Evolutionary conservation across 2,888 invertebrate genomes (phyloP).

Genomic region (Andrena bucephala): DNA sequence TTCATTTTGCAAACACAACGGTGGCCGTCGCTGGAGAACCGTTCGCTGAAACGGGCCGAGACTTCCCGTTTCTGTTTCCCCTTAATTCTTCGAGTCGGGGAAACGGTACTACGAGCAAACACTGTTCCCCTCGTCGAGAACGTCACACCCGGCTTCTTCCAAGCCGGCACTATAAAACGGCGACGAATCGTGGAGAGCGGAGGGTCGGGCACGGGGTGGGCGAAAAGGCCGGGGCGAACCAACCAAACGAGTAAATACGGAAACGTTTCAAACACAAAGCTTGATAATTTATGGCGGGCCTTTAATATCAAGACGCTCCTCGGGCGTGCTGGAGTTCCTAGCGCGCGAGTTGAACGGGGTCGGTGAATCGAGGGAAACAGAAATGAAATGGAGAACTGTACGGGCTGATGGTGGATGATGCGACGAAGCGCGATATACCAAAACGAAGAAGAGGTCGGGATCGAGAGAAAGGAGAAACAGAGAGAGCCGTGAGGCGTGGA

Average conservation of each 20-base stretch:
- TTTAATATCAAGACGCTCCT: slow-evolving; percentile 62
- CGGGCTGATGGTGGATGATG: not conserved
- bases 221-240: slow-evolving; percentile 14
- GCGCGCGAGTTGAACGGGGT: not conserved
- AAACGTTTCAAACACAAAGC: slow-evolving; percentile 60
- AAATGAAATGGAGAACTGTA: not conserved
- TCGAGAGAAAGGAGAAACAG: not conserved
- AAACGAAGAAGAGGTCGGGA: not conserved
- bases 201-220: not conserved
- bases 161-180: not conserved
- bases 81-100: not conserved
- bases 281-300: slow-evolving; percentile 64
- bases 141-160: slow-evolving; percentile 16
- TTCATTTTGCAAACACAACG: slow-evolving; percentile 7
- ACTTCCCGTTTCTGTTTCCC: not conserved
- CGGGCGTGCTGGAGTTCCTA: slow-evolving; percentile 43
- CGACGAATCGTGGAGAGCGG: slow-evolving; percentile 14
- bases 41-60: not conserved
- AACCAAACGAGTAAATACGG: slow-evolving; percentile 58
- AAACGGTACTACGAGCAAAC: slow-evolving; percentile 17
- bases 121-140: not conserved
- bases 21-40: not conserved
- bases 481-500: slow-evolving; percentile 42
- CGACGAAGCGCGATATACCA: not conserved
- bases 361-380: not conserved